Base-by-base conservation (phyloP, 1,140 invertebrate species). In the Asbolus verrucosus region DNA sequence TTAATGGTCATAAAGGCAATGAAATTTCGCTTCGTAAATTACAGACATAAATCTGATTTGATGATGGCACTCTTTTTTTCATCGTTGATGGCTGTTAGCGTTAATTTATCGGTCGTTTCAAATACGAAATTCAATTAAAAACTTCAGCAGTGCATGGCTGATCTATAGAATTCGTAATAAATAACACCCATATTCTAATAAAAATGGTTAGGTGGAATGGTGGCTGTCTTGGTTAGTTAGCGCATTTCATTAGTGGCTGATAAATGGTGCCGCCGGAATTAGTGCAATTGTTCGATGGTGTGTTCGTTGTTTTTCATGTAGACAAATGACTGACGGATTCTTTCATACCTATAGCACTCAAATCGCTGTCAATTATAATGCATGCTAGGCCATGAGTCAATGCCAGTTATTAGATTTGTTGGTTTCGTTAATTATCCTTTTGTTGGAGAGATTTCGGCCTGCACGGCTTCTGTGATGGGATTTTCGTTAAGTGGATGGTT, bases 401-500 rank as follows among this genome's bases (percentile, higher is more conserved):
- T 62, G 60, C 60, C 60, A 18, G 30, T 27, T 36, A 62, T 62
- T 62, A 62, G 60, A 62, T 62, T 62, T 62, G 60, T 62, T 62
- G 60, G 60, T 62, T 62, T 62, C 60, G 31, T n/a, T 62, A 62
- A 62, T 62, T 62, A 62, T n/a, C 8, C 60, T 41, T 62, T 62
- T 62, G 60, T 62, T 54, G 21, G 21, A 8, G 18, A 46, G 21
- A 21, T 21, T 54, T 54, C 46, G 24, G 46, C n/a, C n/a, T 30
- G 27, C 27, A 4, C 27, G 4, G 27, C 27, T n/a, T n/a, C n/a
- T n/a, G n/a, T n/a, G n/a, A n/a, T n/a, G n/a, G n/a, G n/a, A n/a
- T n/a, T n/a, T n/a, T n/a, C n/a, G n/a, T n/a, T n/a, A n/a, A n/a
- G n/a, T n/a, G n/a, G n/a, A n/a, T n/a, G n/a, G n/a, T n/a, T n/a